Evolutionary conservation across 2,888 invertebrate genomes (phyloP), one percentile per base, ranked within the genome.

Genomic region (Campoplex nolae): DNA sequence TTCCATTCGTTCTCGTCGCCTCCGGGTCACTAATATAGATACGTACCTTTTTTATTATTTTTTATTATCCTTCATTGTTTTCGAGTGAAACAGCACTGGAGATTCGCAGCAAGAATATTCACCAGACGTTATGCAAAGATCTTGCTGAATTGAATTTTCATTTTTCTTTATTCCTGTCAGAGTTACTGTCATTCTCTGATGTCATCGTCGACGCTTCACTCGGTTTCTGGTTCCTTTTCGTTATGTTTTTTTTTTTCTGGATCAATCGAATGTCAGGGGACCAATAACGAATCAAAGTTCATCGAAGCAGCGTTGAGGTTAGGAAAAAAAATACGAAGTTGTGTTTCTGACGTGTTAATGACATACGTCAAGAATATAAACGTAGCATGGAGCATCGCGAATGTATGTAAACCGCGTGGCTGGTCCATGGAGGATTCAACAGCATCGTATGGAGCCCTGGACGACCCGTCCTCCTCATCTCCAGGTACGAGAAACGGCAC

Each of bases 11-110:
- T 73, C 78, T 58, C 74, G 45, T 77, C 68, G 86, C 87, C 87
- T 78, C 84, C 62, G 81, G 87, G 81, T 81, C 83, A 77, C 78
- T 81, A 32, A 74, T 62, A 76, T 54, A 75, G 74, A 77, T 68
- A 70, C 68, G 35, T 9, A 54, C 58, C 38, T 79, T 76, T 23
- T 23, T 23, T 23, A 23, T 23, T 23, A 23, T 23, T 81, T 67
- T 68, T 71, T 51, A 18, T 86, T 38, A 28, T 42, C 18, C 42
- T 77, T 68, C 54, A 54, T 76, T 28, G 18, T 75, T 48, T 82
- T 28, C 3, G 9, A 38, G n/a, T 23, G 18, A 16, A 42, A 58
- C 13, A 0, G 18, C 11, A 16, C 42, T 16, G 18, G 58, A 56
- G 2, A n/a, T 7, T 2, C 23, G 23, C 23, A 42, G 7, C 56